Evolutionary conservation across 2,888 invertebrate genomes (phyloP), one percentile per base, ranked within the genome.

Genomic region (Polyommatus icarus): DNA sequence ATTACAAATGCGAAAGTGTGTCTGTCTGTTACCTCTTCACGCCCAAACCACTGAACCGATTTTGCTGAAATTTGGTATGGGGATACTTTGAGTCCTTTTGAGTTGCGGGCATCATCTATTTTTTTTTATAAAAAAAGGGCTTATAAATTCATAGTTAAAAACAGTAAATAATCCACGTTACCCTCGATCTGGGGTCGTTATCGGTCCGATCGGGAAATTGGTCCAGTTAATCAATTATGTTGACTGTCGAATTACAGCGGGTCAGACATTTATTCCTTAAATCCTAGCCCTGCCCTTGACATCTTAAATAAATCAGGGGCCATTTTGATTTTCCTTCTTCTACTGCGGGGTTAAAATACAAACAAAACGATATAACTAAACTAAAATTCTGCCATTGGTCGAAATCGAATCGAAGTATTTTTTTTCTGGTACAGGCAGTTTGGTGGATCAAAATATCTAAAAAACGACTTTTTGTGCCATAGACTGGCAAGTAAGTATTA

Each of bases 221-320:
- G 75, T 29, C 20, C 75, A 75, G 75, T 75, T 75, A 24, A 75
- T 75, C 75, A 75, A 75, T 75, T 75, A 75, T 75, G 75, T 75
- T 24, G 75, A 75, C 75, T 75, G 75, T 75, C 75, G 75, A 75
- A 75, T 75, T 75, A 75, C 75, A 75, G 54, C 75, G 75, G 75
- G 54, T 54, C 46, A 24, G 54, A 75, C 75, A 75, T 75, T 75
- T 54, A 75, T 75, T 73, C 50, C 75, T 75, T 75, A 54, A 75
- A 50, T 75, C 20, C 54, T 24, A 75, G 46, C 24, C 29, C 50
- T 75, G 54, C 54, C 75, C 50, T 46, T 75, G 75, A 75, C 50
- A 75, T 54, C 46, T 75, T 29, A 54, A 75, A 54, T 75, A 75
- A 75, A 75, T 75, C 73, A 46, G 20, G 6, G 46, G 12, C 46